These are phyloP conservation scores for Sciurus carolinensis DNA, from an alignment of 2,797 vertebrate species.

Conservation along the genomic window DNA sequence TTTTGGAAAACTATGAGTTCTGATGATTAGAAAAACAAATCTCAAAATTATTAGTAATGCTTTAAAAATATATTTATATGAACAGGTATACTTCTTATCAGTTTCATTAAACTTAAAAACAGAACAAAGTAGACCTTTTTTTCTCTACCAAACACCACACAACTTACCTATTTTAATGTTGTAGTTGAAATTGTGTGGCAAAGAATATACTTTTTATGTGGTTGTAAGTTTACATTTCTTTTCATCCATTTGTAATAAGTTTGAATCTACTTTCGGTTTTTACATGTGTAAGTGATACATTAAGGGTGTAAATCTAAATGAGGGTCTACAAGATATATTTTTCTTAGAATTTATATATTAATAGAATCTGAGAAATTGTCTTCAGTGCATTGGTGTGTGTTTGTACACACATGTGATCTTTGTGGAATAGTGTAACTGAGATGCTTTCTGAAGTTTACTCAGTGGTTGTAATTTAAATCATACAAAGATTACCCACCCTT, in stretches of 20 bases:
- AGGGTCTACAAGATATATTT: background rate
- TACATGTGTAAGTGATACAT: background rate
- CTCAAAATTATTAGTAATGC: conserved; percentile 62
- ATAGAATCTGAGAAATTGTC: conserved; percentile 17
- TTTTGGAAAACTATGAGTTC: conserved; percentile 70
- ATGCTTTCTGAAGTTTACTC: conserved; percentile 32
- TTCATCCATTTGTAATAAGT: background rate
- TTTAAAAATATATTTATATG: conserved; percentile 59
- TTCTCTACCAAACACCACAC: background rate
- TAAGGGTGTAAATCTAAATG: background rate
- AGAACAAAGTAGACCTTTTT: background rate
- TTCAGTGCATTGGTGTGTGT: background rate
- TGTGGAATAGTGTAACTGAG: background rate
- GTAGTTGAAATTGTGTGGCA: background rate
- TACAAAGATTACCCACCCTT: background rate
- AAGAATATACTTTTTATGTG: background rate
- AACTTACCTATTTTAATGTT: conserved; percentile 45
- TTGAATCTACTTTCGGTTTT: background rate
- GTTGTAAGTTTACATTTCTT: background rate
- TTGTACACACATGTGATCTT: background rate
- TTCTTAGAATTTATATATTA: background rate
- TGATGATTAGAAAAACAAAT: conserved; percentile 70
- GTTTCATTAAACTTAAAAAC: conserved; percentile 68
- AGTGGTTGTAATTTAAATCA: background rate
- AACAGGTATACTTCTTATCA: conserved; percentile 26